Base-by-base conservation (phyloP, 2,888 invertebrate genomes). In the Synergus japonicus region DNA sequence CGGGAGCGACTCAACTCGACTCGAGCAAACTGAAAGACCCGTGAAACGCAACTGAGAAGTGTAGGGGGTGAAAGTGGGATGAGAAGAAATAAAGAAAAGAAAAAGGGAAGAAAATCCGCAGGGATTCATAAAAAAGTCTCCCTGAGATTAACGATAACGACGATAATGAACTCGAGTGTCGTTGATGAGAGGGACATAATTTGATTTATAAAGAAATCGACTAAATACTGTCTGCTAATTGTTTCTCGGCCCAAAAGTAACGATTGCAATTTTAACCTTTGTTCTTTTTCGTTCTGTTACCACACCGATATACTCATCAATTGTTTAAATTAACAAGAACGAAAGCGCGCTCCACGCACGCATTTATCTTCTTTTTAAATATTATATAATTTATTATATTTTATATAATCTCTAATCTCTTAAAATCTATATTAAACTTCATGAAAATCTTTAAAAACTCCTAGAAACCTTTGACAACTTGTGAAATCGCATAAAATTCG, bases 101-200 rank as follows among this genome's bases (percentile, higher is more conserved):
- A 73, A 73, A 73, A 37, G 73, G 54, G 37, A 73, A 54, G 73
- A 49, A 73, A 54, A 73, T 54, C 49, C 54, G 49, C 49, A 37
- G 73, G 15, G 54, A 73, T 73, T 69, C 29, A n/a, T 46, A 43
- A 29, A 69, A 69, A 69, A 73, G 49, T 46, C 67, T 69, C 15
- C n/a, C 29, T n/a, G 37, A 73, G 73, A 73, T 73, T 73, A 73
- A 73, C 49, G 73, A 29, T 73, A 73, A 73, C 54, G 73, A 73
- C 37, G 73, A 73, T 73, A 73, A 73, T 73, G 73, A 73, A 73
- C 29, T 49, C 49, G 54, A 73, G 73, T 73, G 73, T 73, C 73
- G 73, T n/a, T 73, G 73, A 73, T 73, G 73, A 73, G 73, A 73
- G 66, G 43, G 54, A 73, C 73, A 73, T 73, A 73, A 73, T 29